Evolutionary conservation across 92 coral and sea anemone species (phyloP), one percentile per base, ranked within the genome.

Genomic region (Chrysogorgia sp.): DNA sequence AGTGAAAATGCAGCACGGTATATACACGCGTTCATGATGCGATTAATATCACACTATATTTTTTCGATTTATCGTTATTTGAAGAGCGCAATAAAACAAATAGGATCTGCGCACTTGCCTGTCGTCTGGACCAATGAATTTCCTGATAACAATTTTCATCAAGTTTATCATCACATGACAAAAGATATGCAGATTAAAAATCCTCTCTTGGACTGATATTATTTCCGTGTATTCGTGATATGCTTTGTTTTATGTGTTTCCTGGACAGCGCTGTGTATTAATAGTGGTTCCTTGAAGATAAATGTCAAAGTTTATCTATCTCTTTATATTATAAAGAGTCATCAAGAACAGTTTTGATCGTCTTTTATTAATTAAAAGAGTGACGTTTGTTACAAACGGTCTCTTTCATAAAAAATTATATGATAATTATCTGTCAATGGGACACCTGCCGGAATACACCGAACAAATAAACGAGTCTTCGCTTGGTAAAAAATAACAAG

Each of bases 51-150:
- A 10, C 60, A 30, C 2, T 30, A 45, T 24, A 45, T 48, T 21
- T 69, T 49, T 31, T 28, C 58, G 9, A 69, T 33, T 69, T 69
- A 69, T 26, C 48, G 48, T 57, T n/a, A 17, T 40, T 67, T 69
- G 37, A 24, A 69, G 60, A 69, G 37, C 40, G 59, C 60, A 60
- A 55, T 28, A 26, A 69, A 21, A 69, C 25, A 55, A 69, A 26
- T 41, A 19, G 43, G 26, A 20, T 35, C n/a, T n/a, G n/a, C n/a
- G n/a, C 23, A 20, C 71, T 47, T n/a, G 53, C 53, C 13, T 65
- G 72, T 65, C 37, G 72, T 69, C 76, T 33, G 61, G 40, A 25
- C 55, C 48, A 69, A 69, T 69, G 56, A 69, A 8, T 45, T 69
- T 2, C 31, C 8, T 69, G 76, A 69, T 69, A 49, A 55, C 48